Conservation (phyloP, 37 sponge, comb jelly and placozoan genomes). For the Beroe ovata region DNA sequence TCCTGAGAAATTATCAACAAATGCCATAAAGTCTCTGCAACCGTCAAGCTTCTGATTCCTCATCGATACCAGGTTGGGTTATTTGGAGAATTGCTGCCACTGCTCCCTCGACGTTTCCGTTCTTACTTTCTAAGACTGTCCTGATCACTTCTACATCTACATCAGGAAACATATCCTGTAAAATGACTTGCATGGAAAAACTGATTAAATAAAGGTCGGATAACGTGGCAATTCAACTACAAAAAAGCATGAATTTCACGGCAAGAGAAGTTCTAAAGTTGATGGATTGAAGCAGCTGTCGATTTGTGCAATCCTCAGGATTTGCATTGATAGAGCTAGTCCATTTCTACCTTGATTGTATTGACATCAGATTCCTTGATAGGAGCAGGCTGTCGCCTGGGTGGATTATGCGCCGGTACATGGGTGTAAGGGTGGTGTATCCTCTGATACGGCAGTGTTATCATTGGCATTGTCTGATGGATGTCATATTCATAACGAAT, state of each 20-base stretch:
- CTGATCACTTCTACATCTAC: constrained; percentile 85
- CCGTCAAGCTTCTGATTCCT: background rate
- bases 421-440: constrained; percentile 45
- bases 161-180: constrained; percentile 96
- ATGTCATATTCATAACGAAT: too few species aligned
- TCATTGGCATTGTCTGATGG: constrained; percentile 61
- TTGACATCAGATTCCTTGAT: constrained; percentile 1
- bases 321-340: too few species aligned
- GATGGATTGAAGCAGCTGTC: too few species aligned
- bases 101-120: constrained; percentile 80
- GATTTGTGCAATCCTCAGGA: too few species aligned
- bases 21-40: too few species aligned
- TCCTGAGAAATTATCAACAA: too few species aligned
- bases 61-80: background rate
- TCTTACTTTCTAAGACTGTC: constrained; percentile 85
- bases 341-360: constrained; percentile 10
- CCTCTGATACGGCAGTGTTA: constrained; percentile 63
- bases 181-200: too few species aligned
- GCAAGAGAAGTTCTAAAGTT: too few species aligned
- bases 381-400: background rate
- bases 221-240: too few species aligned
- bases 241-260: too few species aligned
- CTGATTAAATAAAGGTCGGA: too few species aligned
- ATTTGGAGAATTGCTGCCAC: constrained; percentile 30
- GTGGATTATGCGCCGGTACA: background rate